Evolutionary conservation across 2,113 vertebrate genomes (phyloP).

Genomic region (Proteles cristata): DNA sequence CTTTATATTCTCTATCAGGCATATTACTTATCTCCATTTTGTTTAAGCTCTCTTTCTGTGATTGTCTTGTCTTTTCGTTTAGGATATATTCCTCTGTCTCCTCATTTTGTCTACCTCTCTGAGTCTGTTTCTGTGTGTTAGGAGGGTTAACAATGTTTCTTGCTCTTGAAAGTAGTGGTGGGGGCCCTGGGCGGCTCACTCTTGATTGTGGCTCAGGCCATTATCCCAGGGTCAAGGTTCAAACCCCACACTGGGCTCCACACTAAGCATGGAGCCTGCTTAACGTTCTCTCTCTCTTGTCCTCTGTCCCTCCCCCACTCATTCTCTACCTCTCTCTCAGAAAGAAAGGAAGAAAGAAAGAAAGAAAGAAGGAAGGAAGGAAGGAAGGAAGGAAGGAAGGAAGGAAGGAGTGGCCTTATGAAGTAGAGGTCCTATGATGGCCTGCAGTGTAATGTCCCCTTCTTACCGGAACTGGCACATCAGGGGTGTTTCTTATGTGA

Average conservation of each 20-base stretch:
- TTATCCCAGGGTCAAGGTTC: too few relatives aligned
- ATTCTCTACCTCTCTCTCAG: too few relatives aligned
- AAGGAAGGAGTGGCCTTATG: background rate
- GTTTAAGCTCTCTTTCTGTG: background rate
- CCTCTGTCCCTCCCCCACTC: too few relatives aligned
- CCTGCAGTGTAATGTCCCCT: background rate
- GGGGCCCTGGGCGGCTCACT: too few relatives aligned
- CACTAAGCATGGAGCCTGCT: too few relatives aligned
- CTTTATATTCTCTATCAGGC: background rate
- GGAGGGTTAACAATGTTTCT: background rate
- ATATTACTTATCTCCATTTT: background rate
- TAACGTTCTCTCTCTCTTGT: too few relatives aligned
- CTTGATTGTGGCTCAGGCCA: too few relatives aligned
- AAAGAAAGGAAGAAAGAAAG: too few relatives aligned
- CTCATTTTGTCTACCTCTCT: background rate
- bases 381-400: too few relatives aligned
- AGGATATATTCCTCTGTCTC: background rate
- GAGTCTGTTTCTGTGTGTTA: background rate
- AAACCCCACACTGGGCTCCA: too few relatives aligned
- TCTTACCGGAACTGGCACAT: background rate
- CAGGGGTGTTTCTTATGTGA: background rate
- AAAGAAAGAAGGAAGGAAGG: too few relatives aligned
- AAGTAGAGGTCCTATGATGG: background rate
- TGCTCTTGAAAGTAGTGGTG: background rate
- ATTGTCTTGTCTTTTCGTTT: background rate